These are phyloP conservation scores for Daphoenositta chrysoptera DNA, from an alignment of 2,113 vertebrate species.

Conservation along the genomic window DNA sequence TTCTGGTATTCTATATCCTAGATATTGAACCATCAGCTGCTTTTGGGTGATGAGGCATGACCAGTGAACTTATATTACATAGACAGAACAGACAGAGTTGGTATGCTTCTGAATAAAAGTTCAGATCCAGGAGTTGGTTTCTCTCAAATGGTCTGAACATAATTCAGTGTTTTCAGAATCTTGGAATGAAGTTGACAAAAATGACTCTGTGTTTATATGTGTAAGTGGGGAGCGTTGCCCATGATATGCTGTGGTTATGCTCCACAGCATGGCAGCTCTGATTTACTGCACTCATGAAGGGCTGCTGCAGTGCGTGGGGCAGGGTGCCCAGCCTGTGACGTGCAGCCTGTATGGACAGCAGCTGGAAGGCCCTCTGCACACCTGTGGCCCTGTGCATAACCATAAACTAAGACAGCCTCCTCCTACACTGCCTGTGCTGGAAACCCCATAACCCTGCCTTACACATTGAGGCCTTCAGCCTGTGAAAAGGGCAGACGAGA, in stretches of 20 bases:
- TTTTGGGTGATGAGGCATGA: neutral
- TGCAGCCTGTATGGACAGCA: rapidly evolving
- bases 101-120: neutral
- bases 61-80: neutral
- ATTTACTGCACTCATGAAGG: rapidly evolving
- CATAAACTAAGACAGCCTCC: neutral
- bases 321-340: neutral
- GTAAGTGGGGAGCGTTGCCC: neutral
- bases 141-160: neutral
- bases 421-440: neutral
- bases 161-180: neutral
- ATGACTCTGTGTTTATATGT: neutral
- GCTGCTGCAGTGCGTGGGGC: neutral
- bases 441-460: neutral
- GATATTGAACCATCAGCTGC: neutral
- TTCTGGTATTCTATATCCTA: neutral
- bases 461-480: neutral
- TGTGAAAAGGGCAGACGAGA: rapidly evolving
- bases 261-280: neutral
- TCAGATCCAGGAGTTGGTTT: neutral
- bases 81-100: neutral
- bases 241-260: rapidly evolving
- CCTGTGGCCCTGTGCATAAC: neutral
- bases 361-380: neutral
- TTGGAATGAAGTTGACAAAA: neutral